These are phyloP conservation scores for Ips typographus DNA, from an alignment of 1,140 invertebrate species.

Conservation along the genomic window DNA sequence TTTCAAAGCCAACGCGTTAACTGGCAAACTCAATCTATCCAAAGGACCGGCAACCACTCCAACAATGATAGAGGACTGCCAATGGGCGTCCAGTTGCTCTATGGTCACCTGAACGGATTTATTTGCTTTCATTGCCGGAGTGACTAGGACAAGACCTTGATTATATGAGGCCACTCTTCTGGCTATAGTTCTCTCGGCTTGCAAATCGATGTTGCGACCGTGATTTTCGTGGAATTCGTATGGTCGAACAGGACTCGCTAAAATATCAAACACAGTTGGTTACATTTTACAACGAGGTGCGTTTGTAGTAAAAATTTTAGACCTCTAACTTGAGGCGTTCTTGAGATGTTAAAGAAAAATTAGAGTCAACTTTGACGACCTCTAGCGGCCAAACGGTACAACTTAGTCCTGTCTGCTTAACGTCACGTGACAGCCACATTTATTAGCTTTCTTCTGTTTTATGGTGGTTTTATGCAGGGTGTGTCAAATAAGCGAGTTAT, in stretches of 20 bases:
- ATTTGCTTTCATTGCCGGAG: constrained; percentile 48
- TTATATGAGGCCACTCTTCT: constrained; percentile 73
- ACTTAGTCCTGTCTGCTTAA: too few relatives aligned
- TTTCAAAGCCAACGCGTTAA: constrained; percentile 72
- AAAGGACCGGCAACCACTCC: constrained; percentile 72
- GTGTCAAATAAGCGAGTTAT: too few relatives aligned
- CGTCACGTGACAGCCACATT: too few relatives aligned
- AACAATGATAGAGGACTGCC: constrained; percentile 77
- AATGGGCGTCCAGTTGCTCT: constrained; percentile 71
- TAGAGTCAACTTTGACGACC: too few relatives aligned
- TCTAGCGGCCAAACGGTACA: too few relatives aligned
- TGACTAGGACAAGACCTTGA: constrained; percentile 68
- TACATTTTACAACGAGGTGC: too few relatives aligned
- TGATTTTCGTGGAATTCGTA: constrained; percentile 43
- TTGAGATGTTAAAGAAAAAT: too few relatives aligned
- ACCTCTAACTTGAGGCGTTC: too few relatives aligned
- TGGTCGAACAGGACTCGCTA: neutral
- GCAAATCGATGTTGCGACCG: constrained; percentile 68
- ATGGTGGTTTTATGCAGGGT: too few relatives aligned
- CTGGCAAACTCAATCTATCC: constrained; percentile 67
- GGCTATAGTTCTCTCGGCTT: constrained; percentile 57
- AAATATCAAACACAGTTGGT: neutral
- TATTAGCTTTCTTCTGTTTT: too few relatives aligned
- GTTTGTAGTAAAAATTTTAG: too few relatives aligned
- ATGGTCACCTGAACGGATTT: constrained; percentile 64